Conservation (phyloP, 2,113 vertebrate species). For the Mesocricetus auratus region DNA sequence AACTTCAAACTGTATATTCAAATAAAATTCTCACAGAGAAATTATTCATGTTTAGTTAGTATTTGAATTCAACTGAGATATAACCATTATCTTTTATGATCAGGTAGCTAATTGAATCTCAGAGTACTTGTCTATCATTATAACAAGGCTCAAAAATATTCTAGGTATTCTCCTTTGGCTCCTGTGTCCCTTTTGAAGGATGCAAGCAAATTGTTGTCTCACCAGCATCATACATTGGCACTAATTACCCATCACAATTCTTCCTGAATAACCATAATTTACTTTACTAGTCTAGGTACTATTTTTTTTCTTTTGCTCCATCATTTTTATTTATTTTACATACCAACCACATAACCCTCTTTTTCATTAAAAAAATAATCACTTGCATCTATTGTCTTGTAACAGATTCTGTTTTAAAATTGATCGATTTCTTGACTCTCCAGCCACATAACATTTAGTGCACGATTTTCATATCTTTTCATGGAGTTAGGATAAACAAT, state of each 20-base stretch:
- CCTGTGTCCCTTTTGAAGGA: fast-evolving
- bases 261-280: not conserved
- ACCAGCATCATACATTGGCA: fast-evolving
- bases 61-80: not conserved
- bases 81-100: not conserved
- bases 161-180: not conserved
- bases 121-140: not conserved
- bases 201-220: not conserved
- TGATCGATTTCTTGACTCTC: not conserved
- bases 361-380: fast-evolving
- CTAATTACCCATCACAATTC: not conserved
- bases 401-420: not conserved
- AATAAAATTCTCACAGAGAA: not conserved
- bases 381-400: not conserved
- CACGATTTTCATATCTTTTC: not conserved
- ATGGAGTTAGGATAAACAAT: not conserved
- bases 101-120: not conserved
- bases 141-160: not conserved
- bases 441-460: not conserved
- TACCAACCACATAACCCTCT: not conserved
- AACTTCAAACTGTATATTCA: not conserved
- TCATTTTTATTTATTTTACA: too few relatives aligned
- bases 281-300: fast-evolving
- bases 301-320: too few relatives aligned
- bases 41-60: not conserved